Conservation (phyloP, 2,113 vertebrate species). For the Myiopsitta monachus region DNA sequence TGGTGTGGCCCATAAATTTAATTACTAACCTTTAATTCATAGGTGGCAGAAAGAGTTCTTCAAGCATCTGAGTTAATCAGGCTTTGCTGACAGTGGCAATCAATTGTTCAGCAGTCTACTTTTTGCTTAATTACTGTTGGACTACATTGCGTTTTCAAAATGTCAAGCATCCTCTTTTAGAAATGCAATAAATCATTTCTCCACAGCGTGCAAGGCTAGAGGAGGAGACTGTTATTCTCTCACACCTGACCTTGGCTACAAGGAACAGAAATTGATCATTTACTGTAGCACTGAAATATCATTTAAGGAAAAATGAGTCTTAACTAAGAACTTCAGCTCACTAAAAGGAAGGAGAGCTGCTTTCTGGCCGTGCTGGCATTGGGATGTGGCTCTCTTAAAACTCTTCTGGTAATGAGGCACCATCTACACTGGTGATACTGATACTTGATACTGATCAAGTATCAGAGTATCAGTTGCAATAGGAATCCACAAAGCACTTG, state of each 20-base stretch:
- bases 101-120: conserved; percentile 72
- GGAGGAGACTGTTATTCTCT: conserved; percentile 60
- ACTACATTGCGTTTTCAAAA: conserved; percentile 74
- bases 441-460: too few relatives aligned
- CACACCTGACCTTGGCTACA: conserved; percentile 71
- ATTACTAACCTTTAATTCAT: conserved; percentile 79
- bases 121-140: conserved; percentile 78
- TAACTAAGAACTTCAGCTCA: neutral
- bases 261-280: conserved; percentile 66
- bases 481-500: neutral
- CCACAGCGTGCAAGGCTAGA: conserved; percentile 4
- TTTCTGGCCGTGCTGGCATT: neutral
- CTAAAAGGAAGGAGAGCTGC: neutral
- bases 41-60: conserved; percentile 69
- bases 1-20: conserved; percentile 71
- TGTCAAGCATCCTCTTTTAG: conserved; percentile 75
- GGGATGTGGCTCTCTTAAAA: neutral
- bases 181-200: conserved; percentile 79
- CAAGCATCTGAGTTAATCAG: conserved; percentile 78
- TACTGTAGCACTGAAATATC: conserved; percentile 28
- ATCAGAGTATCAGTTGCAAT: neutral
- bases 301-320: conserved; percentile 38
- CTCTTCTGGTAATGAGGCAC: neutral
- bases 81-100: conserved; percentile 73
- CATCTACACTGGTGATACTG: neutral